These are phyloP conservation scores for Limnothrissa miodon DNA, from an alignment of 2,113 vertebrate species.

Conservation along the genomic window DNA sequence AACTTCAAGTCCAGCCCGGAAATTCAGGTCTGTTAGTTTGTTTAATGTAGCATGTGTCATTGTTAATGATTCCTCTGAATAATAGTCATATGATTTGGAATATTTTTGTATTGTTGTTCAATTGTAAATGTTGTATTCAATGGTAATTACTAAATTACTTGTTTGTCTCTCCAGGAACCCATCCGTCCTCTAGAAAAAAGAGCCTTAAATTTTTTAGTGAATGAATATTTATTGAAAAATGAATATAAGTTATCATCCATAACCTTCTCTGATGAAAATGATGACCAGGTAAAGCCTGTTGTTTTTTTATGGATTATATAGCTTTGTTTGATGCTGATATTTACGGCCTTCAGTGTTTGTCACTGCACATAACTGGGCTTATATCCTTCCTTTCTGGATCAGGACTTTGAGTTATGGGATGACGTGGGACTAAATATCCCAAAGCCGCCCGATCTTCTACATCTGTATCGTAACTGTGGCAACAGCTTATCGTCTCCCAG, in stretches of 20 bases:
- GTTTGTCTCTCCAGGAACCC: slow-evolving; percentile 78
- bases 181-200: slow-evolving; percentile 98
- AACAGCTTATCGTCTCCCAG: slow-evolving; percentile 71
- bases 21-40: slow-evolving; percentile 86
- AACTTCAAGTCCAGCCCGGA: slow-evolving; percentile 98
- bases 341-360: neutral
- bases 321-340: neutral
- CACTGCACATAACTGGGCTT: neutral
- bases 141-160: neutral
- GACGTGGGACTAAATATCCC: slow-evolving; percentile 98
- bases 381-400: neutral
- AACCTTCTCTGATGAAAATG: slow-evolving; percentile 99
- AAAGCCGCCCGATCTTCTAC: slow-evolving; percentile 91
- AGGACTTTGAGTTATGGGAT: slow-evolving; percentile 99
- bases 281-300: slow-evolving; percentile 87
- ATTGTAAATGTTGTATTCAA: neutral
- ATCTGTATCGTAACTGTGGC: slow-evolving; percentile 92
- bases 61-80: neutral
- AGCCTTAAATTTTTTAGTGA: slow-evolving; percentile 99
- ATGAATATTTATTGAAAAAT: slow-evolving; percentile 98
- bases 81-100: neutral
- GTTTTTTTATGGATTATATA: neutral
- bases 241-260: slow-evolving; percentile 97
- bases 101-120: no score
- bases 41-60: neutral